Conservation (phyloP, 2,797 vertebrate genomes). For the Coracias cyanogaster region DNA sequence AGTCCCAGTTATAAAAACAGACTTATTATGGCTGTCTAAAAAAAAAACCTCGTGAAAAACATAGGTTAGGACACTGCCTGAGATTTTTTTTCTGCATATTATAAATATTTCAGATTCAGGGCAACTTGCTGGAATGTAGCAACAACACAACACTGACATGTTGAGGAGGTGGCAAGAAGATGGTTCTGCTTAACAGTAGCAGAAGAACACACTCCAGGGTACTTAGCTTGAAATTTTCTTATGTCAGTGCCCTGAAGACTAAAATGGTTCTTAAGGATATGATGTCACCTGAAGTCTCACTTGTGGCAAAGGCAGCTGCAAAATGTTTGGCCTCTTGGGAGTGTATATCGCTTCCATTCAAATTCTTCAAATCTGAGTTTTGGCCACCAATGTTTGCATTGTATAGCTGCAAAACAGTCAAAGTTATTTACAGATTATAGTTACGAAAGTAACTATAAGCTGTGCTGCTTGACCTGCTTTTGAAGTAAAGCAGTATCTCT, state of each 20-base stretch:
- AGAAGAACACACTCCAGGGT: neutral
- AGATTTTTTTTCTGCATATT: neutral
- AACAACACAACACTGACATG: neutral
- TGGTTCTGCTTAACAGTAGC: neutral
- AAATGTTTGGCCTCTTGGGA: neutral
- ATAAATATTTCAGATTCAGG: neutral
- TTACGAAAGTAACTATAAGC: neutral
- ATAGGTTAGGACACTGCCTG: accelerated
- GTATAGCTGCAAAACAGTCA: neutral
- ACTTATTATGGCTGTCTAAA: neutral
- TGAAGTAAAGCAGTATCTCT: neutral
- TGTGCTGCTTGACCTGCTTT: neutral
- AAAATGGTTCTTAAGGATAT: neutral
- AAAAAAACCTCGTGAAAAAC: neutral
- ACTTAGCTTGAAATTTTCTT: neutral
- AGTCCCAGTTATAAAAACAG: neutral
- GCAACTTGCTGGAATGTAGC: neutral
- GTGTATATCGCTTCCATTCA: neutral
- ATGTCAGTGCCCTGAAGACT: neutral
- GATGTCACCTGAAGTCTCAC: neutral
- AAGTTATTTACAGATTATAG: neutral
- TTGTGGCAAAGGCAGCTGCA: neutral
- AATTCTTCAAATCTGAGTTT: neutral
- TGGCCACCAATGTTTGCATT: neutral
- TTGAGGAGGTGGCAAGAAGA: neutral